Conservation (phyloP, 2,113 vertebrate species). For the Poeciliopsis turrubarensis region DNA sequence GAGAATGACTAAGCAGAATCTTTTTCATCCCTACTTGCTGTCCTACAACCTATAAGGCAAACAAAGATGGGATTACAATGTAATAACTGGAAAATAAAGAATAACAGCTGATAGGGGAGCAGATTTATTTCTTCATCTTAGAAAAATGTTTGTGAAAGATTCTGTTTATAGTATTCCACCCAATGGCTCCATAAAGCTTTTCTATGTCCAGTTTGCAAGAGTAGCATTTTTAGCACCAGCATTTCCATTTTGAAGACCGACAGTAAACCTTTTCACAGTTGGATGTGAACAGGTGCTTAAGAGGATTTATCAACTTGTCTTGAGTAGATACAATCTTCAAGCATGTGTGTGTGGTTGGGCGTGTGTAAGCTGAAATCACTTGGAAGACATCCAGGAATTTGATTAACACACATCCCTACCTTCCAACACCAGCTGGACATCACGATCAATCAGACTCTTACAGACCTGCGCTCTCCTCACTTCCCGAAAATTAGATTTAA, state of each 20-base stretch:
- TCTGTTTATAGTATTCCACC: background rate
- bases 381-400: conserved; percentile 52
- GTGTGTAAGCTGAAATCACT: conserved; percentile 27
- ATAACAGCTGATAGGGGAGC: background rate
- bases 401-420: conserved; percentile 55
- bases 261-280: conserved; percentile 57
- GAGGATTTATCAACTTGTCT: conserved; percentile 71
- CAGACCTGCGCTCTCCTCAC: conserved; percentile 23
- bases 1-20: conserved; percentile 61
- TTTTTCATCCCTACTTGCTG: conserved; percentile 33
- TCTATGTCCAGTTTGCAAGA: conserved; percentile 4
- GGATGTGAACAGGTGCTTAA: conserved; percentile 69
- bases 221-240: conserved; percentile 17
- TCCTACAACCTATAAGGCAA: conserved; percentile 13
- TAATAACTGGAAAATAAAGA: background rate
- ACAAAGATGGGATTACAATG: background rate
- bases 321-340: conserved; percentile 48
- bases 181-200: background rate
- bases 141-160: background rate
- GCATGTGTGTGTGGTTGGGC: conserved; percentile 25
- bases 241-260: conserved; percentile 20
- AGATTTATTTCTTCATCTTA: background rate
- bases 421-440: conserved; percentile 50
- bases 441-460: conserved; percentile 43
- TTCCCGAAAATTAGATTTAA: conserved; percentile 18